These are phyloP conservation scores for Nibea coibor DNA, from an alignment of 2,113 vertebrate genomes.

Conservation along the genomic window DNA sequence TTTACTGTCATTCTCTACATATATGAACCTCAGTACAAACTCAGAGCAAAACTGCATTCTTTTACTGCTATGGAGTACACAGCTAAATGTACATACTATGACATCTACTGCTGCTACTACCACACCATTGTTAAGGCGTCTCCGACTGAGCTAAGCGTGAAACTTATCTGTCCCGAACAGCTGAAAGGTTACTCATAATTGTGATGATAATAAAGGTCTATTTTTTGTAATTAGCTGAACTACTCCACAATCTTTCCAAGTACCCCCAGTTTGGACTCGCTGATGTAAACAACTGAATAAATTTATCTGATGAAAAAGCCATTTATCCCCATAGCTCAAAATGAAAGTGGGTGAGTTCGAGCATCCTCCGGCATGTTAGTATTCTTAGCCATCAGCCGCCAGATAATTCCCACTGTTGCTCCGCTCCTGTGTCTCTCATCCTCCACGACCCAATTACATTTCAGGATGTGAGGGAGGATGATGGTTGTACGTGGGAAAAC, in stretches of 20 bases:
- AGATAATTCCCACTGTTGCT: constrained; percentile 55
- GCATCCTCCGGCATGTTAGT: constrained; percentile 34
- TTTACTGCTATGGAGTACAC: not conserved
- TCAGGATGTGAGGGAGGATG: constrained; percentile 55
- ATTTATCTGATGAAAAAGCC: not conserved
- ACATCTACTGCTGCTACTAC: too few species aligned
- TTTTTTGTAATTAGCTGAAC: not conserved
- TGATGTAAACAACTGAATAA: not conserved
- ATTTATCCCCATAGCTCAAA: constrained; percentile 20
- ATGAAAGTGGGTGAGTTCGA: constrained; percentile 9
- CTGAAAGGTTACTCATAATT: not conserved
- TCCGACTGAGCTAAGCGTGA: not conserved
- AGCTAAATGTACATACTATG: too few species aligned
- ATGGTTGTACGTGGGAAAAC: constrained; percentile 59
- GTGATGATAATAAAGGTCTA: not conserved
- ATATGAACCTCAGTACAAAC: not conserved
- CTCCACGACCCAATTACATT: constrained; percentile 63
- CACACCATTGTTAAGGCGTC: too few species aligned
- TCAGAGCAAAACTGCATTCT: too few species aligned
- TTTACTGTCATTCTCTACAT: not conserved
- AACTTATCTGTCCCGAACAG: not conserved
- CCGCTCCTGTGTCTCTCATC: constrained; percentile 51
- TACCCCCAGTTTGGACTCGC: not conserved
- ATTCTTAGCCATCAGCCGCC: constrained; percentile 41
- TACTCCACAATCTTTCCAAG: not conserved